These are phyloP conservation scores for Netelia inedita DNA, from an alignment of 2,888 invertebrate genomes.

Conservation along the genomic window DNA sequence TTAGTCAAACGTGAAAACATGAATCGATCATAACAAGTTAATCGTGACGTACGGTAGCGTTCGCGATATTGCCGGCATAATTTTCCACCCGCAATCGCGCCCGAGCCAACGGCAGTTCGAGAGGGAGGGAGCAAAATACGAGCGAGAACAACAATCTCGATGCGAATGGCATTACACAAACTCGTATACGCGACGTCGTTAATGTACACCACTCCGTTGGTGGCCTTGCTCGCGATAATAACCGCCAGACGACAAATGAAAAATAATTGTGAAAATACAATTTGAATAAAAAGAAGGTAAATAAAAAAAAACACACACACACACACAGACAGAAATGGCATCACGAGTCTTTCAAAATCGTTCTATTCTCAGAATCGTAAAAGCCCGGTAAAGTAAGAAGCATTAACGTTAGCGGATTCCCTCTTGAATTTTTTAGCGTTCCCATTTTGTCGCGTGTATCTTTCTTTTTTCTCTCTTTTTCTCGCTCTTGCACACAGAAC, in stretches of 20 bases:
- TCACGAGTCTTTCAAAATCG: slow-evolving; percentile 47
- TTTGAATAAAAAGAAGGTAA: slow-evolving; percentile 18
- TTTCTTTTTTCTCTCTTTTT: slow-evolving; percentile 22
- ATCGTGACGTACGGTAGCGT: slow-evolving; percentile 49
- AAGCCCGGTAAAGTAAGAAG: not conserved
- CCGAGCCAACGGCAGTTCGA: slow-evolving; percentile 13
- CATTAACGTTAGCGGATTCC: slow-evolving; percentile 11
- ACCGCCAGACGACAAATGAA: slow-evolving; percentile 8
- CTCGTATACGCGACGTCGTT: not conserved
- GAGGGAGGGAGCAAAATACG: slow-evolving; percentile 12
- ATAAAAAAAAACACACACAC: not conserved
- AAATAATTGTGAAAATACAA: slow-evolving; percentile 29
- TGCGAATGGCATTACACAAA: not conserved
- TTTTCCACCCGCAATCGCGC: slow-evolving; percentile 61
- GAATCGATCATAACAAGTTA: slow-evolving; percentile 62
- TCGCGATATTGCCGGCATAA: slow-evolving; percentile 50
- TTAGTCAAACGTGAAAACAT: slow-evolving; percentile 31
- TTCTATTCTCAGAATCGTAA: slow-evolving; percentile 48
- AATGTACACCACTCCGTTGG: slow-evolving; percentile 21
- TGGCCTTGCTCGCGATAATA: slow-evolving; percentile 64
- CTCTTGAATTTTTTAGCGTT: slow-evolving; percentile 29
- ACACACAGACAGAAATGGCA: slow-evolving; percentile 9
- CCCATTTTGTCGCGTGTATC: slow-evolving; percentile 23
- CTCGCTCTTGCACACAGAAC: slow-evolving; percentile 2
- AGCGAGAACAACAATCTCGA: slow-evolving; percentile 32